Evolutionary conservation across 2,113 vertebrate genomes (phyloP).

Genomic region (Lophochroa leadbeateri): DNA sequence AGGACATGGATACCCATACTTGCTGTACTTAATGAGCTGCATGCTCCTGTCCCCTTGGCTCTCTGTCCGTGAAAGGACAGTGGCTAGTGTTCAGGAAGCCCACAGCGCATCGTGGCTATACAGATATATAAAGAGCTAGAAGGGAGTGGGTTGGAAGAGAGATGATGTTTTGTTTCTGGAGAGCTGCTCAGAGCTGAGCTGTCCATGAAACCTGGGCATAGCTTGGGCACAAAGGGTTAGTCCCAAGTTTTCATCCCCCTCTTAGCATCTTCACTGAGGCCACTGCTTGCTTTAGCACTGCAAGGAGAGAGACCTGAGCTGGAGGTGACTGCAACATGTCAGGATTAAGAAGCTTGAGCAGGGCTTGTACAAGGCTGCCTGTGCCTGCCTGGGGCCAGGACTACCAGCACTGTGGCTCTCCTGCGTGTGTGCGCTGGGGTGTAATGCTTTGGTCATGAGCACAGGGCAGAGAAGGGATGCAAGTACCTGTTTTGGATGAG

Average conservation of each 20-base stretch:
- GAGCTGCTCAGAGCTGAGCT: background rate
- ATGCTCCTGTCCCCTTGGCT: background rate
- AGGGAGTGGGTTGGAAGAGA: background rate
- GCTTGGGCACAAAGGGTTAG: background rate
- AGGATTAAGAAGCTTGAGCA: background rate
- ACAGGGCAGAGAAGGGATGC: accelerated
- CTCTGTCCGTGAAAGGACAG: background rate
- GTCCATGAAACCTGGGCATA: accelerated
- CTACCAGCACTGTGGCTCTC: background rate
- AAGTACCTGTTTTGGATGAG: accelerated
- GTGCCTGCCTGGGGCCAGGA: accelerated
- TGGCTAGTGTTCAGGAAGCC: background rate
- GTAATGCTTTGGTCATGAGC: accelerated
- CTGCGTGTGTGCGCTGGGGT: accelerated
- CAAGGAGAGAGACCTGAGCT: background rate
- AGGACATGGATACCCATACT: background rate
- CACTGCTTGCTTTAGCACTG: background rate
- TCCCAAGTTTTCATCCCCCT: background rate
- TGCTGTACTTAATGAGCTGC: background rate
- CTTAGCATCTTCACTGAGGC: background rate
- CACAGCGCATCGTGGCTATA: accelerated
- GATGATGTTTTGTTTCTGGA: background rate
- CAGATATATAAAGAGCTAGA: background rate
- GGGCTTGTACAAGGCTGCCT: background rate
- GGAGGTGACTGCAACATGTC: accelerated